Evolutionary conservation across 2,888 invertebrate genomes (phyloP).

Genomic region (Mythimna pallens): DNA sequence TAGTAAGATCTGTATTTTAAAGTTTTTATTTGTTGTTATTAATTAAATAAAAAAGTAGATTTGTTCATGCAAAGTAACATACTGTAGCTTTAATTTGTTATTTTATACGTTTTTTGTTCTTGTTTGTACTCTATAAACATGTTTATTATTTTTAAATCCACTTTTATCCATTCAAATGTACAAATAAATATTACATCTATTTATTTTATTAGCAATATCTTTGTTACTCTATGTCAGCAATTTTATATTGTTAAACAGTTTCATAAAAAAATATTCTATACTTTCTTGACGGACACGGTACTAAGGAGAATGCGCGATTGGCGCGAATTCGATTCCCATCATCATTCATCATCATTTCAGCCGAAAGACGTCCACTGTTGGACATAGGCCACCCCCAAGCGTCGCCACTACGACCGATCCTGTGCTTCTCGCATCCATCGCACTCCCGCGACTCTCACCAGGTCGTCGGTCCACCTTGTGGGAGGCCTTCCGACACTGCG

Average conservation of each 20-base stretch:
- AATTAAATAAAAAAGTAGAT: not conserved
- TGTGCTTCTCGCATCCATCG: too few relatives aligned
- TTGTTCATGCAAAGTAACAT: not conserved
- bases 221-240: conserved; percentile 14
- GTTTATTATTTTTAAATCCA: not conserved
- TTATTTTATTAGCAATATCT: conserved; percentile 9
- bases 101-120: not conserved
- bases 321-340: too few relatives aligned
- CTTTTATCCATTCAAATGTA: not conserved
- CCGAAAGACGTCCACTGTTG: too few relatives aligned
- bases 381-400: too few relatives aligned
- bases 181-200: not conserved
- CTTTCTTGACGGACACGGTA: not conserved
- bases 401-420: too few relatives aligned
- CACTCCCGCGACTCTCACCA: too few relatives aligned
- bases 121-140: not conserved
- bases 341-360: too few relatives aligned
- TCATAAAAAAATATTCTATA: not conserved
- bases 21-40: not conserved
- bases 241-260: conserved; percentile 17
- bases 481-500: too few relatives aligned
- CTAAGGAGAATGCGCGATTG: too few relatives aligned
- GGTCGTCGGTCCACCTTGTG: too few relatives aligned
- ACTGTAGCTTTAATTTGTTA: not conserved
- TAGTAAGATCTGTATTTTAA: not conserved